Conservation (phyloP, 2,888 invertebrate genomes). For the Ichneumoninae sp. region DNA sequence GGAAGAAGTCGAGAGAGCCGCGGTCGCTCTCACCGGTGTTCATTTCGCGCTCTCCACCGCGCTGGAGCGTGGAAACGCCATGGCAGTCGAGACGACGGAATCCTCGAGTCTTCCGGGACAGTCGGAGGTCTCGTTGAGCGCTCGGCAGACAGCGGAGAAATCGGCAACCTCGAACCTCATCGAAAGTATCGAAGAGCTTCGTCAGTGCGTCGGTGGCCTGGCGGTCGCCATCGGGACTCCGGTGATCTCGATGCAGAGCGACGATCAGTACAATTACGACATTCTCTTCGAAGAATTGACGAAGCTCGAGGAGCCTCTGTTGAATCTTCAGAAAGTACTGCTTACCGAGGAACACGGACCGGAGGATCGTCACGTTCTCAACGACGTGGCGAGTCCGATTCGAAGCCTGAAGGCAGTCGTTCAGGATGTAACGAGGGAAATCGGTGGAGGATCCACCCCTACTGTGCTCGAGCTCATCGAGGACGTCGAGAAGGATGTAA, state of each 20-base stretch:
- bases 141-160: constrained; percentile 46
- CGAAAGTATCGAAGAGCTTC: constrained; percentile 73
- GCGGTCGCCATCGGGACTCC: constrained; percentile 76
- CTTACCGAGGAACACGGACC: constrained; percentile 73
- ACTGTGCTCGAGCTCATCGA: constrained; percentile 76
- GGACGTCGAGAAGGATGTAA: constrained; percentile 76
- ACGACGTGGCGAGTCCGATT: constrained; percentile 75
- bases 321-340: constrained; percentile 76
- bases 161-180: constrained; percentile 68
- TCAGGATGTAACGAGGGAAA: constrained; percentile 69
- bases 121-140: neutral
- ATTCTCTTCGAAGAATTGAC: constrained; percentile 73
- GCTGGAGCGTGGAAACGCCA: constrained; percentile 68
- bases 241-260: constrained; percentile 59
- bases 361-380: constrained; percentile 74
- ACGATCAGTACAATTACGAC: constrained; percentile 71
- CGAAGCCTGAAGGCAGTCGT: constrained; percentile 73
- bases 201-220: constrained; percentile 75
- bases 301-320: constrained; percentile 74
- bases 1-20: constrained; percentile 70
- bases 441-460: constrained; percentile 66
- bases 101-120: neutral
- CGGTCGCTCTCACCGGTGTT: constrained; percentile 74
- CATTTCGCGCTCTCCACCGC: constrained; percentile 77
- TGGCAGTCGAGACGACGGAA: constrained; percentile 7